A percentile compares a stretch with the other conserved stretches of the same genome.
Conservation (phyloP, 2,797 vertebrate species). For the Pelochelys cantorii region DNA sequence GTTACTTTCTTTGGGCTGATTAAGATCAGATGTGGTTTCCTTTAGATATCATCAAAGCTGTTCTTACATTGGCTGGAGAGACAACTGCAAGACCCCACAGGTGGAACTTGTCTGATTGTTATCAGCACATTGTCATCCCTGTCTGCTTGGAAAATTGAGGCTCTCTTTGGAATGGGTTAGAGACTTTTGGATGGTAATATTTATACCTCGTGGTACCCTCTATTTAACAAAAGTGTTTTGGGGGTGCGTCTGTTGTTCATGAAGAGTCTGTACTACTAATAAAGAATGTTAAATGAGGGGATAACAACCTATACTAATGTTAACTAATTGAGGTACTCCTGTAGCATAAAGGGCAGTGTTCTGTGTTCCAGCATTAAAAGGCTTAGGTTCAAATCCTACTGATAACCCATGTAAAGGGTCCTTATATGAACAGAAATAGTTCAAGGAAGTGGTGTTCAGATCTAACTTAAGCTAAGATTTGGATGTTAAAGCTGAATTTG, state of each 20-base stretch:
- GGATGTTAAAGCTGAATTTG: background rate
- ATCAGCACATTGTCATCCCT: background rate
- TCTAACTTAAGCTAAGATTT: background rate
- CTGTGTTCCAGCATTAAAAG: constrained; percentile 6
- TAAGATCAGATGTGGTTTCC: constrained; percentile 59
- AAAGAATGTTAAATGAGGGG: background rate
- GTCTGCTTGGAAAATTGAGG: constrained; percentile 52
- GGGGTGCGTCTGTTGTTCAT: constrained; percentile 45
- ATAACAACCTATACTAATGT: background rate
- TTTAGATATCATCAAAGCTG: constrained; percentile 55
- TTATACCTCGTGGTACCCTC: too few relatives aligned
- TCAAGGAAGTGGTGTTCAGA: background rate
- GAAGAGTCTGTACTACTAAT: constrained; percentile 21
- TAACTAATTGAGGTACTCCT: background rate
- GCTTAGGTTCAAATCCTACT: background rate
- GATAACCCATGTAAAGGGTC: background rate
- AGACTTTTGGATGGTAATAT: constrained; percentile 23
- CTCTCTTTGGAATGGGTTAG: background rate
- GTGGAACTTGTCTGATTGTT: constrained; percentile 38
- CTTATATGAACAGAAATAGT: background rate
- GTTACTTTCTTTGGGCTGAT: constrained; percentile 66
- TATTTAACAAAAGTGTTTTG: constrained; percentile 38
- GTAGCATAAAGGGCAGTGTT: background rate
- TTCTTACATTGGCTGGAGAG: constrained; percentile 32
- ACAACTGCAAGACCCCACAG: constrained; percentile 30